phyloP scores from a whole-genome alignment of 2,888 invertebrate species.

The Abrostola triplasia region DNA sequence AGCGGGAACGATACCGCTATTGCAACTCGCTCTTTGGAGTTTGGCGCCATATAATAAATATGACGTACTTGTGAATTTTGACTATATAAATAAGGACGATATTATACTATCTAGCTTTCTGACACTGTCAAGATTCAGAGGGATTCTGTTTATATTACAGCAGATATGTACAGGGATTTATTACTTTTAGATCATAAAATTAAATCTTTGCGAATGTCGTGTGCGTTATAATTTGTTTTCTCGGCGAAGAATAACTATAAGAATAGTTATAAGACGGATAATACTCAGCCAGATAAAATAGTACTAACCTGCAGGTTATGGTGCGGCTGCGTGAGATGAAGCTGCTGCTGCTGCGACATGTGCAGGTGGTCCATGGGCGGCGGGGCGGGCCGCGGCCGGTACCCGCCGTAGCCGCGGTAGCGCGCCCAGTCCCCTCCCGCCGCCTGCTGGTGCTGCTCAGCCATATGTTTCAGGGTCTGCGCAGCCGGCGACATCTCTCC shows the following conservation, averaged over 20 bases:
- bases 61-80: neutral
- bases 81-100: no score
- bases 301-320: constrained; percentile 93
- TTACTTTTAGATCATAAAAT: no score
- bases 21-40: constrained; percentile 13
- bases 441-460: constrained; percentile 97
- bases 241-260: no score
- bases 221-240: no score
- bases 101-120: no score
- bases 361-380: constrained; percentile 89
- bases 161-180: no score
- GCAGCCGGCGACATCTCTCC: constrained; percentile 96
- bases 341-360: constrained; percentile 95
- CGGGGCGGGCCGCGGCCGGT: constrained; percentile 80
- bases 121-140: no score
- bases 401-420: constrained; percentile 87
- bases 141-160: no score
- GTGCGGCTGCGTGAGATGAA: constrained; percentile 94
- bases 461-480: constrained; percentile 98
- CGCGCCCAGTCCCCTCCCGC: constrained; percentile 88
- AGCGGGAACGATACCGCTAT: constrained; percentile 16
- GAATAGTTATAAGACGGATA: no score
- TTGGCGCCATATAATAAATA: constrained; percentile 23
- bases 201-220: no score
- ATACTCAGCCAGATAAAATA: neutral